phyloP scores from a whole-genome alignment of 2,113 vertebrate genomes.

The Xenopus tropicalis region DNA sequence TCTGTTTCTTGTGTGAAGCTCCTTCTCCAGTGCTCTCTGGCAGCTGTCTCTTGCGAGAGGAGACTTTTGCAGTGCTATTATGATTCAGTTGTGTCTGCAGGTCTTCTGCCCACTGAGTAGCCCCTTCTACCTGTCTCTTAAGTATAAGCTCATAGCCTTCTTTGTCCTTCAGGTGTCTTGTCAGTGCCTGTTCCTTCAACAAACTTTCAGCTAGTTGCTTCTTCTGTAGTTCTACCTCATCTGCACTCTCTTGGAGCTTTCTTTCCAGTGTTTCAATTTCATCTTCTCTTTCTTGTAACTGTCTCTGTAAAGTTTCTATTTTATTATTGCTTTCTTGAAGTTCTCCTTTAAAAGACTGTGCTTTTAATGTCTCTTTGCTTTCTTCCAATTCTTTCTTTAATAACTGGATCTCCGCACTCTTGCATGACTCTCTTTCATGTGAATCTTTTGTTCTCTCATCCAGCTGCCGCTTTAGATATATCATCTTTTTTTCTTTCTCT shows the following conservation, averaged over 20 bases:
- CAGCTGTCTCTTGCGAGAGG: constrained; percentile 16
- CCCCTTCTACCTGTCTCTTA: constrained; percentile 14
- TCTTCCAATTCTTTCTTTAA: constrained; percentile 15
- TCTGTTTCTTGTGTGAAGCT: constrained; percentile 1
- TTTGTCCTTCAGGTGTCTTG: neutral
- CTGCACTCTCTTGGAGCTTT: constrained; percentile 52
- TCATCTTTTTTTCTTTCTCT: constrained; percentile 1
- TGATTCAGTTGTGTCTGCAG: constrained; percentile 18
- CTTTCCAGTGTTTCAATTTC: constrained; percentile 15
- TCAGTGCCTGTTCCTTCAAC: neutral
- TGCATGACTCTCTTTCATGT: neutral
- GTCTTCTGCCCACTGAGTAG: constrained; percentile 7
- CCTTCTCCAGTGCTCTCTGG: neutral
- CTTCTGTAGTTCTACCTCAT: constrained; percentile 6
- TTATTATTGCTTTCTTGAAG: constrained; percentile 14
- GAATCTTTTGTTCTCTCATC: constrained; percentile 13
- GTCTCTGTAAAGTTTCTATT: neutral
- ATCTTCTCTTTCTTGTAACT: constrained; percentile 6
- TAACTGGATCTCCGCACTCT: neutral
- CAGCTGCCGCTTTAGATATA: constrained; percentile 9
- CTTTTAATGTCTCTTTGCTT: neutral
- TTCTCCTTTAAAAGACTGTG: constrained; percentile 20
- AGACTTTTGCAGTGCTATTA: constrained; percentile 1
- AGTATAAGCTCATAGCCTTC: constrained; percentile 17
- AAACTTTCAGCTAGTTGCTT: constrained; percentile 5